Percentiles rank a stretch among this genome's conserved stretches.
Conservation (phyloP, 2,797 vertebrate genomes). For the Cynodonichthys magdalenae region DNA sequence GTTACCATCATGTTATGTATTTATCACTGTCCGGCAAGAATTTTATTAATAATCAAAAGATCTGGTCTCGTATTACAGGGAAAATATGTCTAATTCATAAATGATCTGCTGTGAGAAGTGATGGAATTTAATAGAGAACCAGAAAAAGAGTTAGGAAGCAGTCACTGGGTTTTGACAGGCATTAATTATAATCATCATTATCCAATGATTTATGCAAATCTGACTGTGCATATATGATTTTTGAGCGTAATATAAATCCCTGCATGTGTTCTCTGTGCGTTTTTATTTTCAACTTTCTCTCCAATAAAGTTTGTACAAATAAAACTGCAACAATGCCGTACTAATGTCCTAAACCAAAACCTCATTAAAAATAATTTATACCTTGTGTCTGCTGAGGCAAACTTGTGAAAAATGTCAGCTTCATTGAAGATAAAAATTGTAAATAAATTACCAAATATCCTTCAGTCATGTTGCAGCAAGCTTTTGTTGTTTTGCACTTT, state of each 20-base stretch:
- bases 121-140: conserved; percentile 51
- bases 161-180: conserved; percentile 48
- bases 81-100: conserved; percentile 70
- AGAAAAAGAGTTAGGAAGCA: conserved; percentile 28
- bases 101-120: conserved; percentile 60
- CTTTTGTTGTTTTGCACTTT: not conserved
- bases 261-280: not conserved
- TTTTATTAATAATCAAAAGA: conserved; percentile 76
- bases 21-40: conserved; percentile 76
- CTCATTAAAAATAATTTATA: too few relatives aligned
- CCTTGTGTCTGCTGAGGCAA: too few relatives aligned
- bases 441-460: not conserved
- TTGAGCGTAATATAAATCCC: conserved; percentile 26
- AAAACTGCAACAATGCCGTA: not conserved
- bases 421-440: not conserved
- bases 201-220: conserved; percentile 46
- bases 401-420: not conserved
- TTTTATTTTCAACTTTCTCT: not conserved
- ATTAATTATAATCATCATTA: conserved; percentile 65
- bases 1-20: conserved; percentile 70
- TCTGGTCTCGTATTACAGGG: conserved; percentile 68
- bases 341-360: not conserved
- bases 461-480: not conserved
- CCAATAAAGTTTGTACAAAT: not conserved
- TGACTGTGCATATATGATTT: conserved; percentile 49